Evolutionary conservation across 2,797 vertebrate species (phyloP), one percentile per base, ranked within the genome.

Genomic region (Crenichthys baileyi): DNA sequence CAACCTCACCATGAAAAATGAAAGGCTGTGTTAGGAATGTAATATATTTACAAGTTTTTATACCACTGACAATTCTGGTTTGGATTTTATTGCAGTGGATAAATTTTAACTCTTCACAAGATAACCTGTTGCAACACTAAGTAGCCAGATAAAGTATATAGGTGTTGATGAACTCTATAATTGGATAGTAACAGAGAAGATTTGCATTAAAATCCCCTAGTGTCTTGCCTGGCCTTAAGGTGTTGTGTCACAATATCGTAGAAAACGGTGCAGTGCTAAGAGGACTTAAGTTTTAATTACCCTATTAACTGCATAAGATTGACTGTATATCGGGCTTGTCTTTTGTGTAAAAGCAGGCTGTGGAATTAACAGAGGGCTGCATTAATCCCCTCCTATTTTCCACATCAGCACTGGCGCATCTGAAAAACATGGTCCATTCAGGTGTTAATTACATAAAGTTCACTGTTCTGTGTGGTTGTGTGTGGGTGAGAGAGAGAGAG

Each of bases 231-330:
- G 85, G 84, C 79, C 89, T 92, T 85, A 91, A 91, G 91, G 90
- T 93, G 90, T 89, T 80, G 80, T 74, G 83, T 89, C 86, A 91
- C n/a, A 31, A 81, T 78, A 79, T 82, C 82, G 76, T 74, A 82
- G 87, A 90, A 88, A 90, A 88, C 82, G 75, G 85, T 86, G 86
- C 82, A 90, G 85, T 85, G 90, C 89, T 92, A 90, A 88, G 90
- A 88, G 87, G 91, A 90, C 91, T 93, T 92, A 93, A 92, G 90
- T 93, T 93, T 94, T 94, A 94, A 94, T 92, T 93, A 93, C 88
- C 86, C 87, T 89, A 88, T 93, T 91, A 93, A 93, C 85, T 85
- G 90, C 90, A 90, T 84, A 85, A 90, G 80, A 92, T 90, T 90
- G 87, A 84, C 85, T 84, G 91, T 90, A 83, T 93, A 78, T 87